phyloP scores from a whole-genome alignment of 2,113 vertebrate genomes.

The Oriolus oriolus region DNA sequence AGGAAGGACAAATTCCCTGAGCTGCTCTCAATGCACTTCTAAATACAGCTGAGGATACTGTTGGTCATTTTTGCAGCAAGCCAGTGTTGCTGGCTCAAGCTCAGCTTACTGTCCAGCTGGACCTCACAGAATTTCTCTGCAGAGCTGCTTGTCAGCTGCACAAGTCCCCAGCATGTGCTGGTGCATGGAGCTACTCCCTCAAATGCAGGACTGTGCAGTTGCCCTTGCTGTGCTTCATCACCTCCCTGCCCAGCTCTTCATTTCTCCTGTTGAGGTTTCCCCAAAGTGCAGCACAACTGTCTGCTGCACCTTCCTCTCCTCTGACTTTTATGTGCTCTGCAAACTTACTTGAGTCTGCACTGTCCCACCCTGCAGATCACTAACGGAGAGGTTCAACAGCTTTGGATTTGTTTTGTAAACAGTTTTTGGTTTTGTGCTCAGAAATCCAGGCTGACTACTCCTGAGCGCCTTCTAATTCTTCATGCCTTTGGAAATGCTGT shows the following conservation, averaged over 20 bases:
- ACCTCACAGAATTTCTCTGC: neutral
- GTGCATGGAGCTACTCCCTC: neutral
- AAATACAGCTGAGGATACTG: neutral
- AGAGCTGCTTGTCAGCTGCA: neutral
- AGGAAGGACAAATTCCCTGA: neutral
- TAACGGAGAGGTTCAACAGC: neutral
- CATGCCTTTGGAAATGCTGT: neutral
- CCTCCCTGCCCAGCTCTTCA: neutral
- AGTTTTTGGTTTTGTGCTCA: neutral
- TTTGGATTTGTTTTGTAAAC: neutral
- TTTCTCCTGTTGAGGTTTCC: neutral
- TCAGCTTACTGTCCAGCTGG: neutral
- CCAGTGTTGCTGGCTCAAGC: neutral
- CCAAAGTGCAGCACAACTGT: neutral
- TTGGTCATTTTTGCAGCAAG: neutral
- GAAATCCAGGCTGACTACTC: neutral
- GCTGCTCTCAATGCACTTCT: neutral
- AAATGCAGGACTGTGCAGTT: neutral
- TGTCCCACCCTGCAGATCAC: neutral
- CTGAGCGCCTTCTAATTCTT: neutral
- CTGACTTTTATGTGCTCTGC: neutral
- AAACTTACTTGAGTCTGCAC: neutral
- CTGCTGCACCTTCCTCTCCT: neutral
- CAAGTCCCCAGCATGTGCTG: accelerated
- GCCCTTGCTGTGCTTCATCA: neutral